phyloP scores from a whole-genome alignment of 2,113 vertebrate species.

The Galemys pyrenaicus region DNA sequence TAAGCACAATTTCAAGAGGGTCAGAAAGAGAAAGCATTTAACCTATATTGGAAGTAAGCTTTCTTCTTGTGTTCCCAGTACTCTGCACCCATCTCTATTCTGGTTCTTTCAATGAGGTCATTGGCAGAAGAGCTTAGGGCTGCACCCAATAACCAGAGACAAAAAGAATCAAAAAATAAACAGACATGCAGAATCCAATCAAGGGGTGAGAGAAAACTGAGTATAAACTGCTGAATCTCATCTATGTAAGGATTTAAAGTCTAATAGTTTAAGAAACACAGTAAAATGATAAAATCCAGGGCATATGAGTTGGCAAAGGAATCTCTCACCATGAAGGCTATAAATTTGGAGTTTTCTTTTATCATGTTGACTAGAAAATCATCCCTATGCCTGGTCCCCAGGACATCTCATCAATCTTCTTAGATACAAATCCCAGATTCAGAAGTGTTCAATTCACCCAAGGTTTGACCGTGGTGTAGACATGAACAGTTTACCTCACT shows the following conservation, averaged over 20 bases:
- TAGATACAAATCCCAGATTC: not conserved
- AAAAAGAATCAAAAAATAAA: not conserved
- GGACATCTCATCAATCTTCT: not conserved
- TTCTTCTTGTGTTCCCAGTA: not conserved
- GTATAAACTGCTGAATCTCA: not conserved
- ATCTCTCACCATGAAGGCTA: not conserved
- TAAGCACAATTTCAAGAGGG: not conserved
- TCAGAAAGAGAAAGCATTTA: not conserved
- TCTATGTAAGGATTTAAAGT: not conserved
- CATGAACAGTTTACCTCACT: not conserved
- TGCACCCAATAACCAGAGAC: not conserved
- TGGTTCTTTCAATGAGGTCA: not conserved
- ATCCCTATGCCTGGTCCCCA: not conserved
- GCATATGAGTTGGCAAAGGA: not conserved
- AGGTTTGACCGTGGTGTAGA: not conserved
- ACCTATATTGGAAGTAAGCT: not conserved
- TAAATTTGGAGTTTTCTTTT: not conserved
- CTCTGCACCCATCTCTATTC: not conserved
- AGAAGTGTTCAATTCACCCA: not conserved
- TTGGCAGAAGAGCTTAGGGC: not conserved
- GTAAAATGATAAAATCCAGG: not conserved
- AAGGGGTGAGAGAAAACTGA: not conserved
- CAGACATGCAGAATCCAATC: not conserved
- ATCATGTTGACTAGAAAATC: not conserved
- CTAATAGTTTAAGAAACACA: not conserved